These are phyloP conservation scores for Stenchaetothrips biformis DNA, from an alignment of 2,888 invertebrate species.

Conservation along the genomic window DNA sequence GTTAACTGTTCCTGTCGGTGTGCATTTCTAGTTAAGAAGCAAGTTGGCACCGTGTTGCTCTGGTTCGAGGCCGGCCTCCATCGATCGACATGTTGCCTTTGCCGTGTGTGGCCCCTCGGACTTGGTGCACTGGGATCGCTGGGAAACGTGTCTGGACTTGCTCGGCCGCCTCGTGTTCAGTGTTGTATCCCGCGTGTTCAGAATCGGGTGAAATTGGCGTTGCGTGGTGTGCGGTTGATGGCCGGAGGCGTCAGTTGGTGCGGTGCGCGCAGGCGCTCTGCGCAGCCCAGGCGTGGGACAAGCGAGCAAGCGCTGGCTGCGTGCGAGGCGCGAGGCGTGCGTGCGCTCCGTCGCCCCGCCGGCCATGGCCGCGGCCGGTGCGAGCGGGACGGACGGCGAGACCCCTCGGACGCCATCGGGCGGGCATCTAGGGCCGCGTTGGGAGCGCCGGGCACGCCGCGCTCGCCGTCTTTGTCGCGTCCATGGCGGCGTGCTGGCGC, in stretches of 20 bases:
- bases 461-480: no score
- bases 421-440: no score
- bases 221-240: neutral
- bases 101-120: neutral
- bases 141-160: no score
- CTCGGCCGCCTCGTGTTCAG: no score
- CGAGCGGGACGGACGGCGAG: neutral
- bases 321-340: neutral
- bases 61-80: neutral
- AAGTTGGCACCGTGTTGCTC: neutral
- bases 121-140: no score
- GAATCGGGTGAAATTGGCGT: neutral
- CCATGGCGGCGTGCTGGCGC: no score
- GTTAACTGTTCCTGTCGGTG: neutral
- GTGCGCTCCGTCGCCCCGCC: neutral
- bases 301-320: neutral
- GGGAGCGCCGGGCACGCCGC: no score
- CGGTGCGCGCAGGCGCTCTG: neutral
- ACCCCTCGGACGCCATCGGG: neutral
- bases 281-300: neutral
- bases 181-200: neutral
- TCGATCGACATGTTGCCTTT: neutral
- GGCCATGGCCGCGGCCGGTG: neutral
- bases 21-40: neutral
- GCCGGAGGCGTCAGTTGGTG: slow-evolving; percentile 6